Percentiles rank a stretch among this genome's conserved stretches.
Evolutionary conservation across 2,113 vertebrate species (phyloP).

Genomic region (Carlito syrichta): DNA sequence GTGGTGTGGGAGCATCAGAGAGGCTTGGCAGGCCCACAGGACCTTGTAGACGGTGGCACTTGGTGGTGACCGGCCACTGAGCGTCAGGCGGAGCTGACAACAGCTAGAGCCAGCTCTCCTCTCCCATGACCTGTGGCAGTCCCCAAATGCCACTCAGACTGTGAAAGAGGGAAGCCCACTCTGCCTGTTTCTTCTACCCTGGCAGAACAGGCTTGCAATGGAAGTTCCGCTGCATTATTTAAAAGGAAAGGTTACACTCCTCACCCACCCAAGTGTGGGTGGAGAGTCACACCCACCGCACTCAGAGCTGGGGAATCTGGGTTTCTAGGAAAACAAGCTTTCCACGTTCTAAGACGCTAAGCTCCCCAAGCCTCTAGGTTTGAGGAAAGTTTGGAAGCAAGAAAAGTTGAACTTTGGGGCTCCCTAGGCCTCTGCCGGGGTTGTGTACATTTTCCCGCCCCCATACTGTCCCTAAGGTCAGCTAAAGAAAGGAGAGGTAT

Average conservation of each 20-base stretch:
- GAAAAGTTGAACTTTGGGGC: neutral
- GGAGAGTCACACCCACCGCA: too few species aligned
- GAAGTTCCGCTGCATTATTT: neutral
- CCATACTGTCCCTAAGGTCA: neutral
- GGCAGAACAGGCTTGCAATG: neutral
- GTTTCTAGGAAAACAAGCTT: neutral
- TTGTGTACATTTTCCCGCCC: neutral
- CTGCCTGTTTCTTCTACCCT: neutral
- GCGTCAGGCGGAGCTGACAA: neutral
- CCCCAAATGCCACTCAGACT: neutral
- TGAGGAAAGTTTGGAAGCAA: neutral
- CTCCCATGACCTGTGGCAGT: neutral
- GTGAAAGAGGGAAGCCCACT: neutral
- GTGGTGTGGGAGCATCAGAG: neutral
- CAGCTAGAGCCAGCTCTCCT: neutral
- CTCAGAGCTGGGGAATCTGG: neutral
- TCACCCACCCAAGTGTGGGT: neutral
- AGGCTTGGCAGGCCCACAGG: neutral
- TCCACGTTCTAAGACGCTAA: neutral
- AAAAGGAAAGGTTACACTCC: neutral
- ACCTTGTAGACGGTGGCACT: fast-evolving
- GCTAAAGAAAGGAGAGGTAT: neutral
- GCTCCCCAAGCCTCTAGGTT: neutral
- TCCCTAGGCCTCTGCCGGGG: neutral
- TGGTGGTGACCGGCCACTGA: neutral